Conservation (phyloP, 2,797 vertebrate genomes). For the Hyperoplus immaculatus region DNA sequence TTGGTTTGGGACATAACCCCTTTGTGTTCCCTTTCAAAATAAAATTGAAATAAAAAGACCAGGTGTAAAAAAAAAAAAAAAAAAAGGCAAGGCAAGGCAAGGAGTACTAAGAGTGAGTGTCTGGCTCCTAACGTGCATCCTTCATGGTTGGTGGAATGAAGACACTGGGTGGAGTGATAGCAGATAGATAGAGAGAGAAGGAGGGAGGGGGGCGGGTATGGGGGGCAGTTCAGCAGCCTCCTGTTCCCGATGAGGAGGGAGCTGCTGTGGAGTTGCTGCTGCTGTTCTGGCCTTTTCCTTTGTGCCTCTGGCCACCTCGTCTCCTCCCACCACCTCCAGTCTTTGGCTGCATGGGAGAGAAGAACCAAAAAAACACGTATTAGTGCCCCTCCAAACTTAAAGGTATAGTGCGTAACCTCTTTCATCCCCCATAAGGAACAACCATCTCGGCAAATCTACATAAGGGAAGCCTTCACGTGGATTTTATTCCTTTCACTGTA, state of each 20-base stretch:
- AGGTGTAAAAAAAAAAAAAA: constrained; percentile 5
- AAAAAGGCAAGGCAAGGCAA: constrained; percentile 50
- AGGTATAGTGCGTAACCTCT: neutral
- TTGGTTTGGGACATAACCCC: constrained; percentile 22
- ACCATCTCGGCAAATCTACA: too few species aligned
- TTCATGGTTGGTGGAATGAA: constrained; percentile 62
- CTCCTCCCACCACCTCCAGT: constrained; percentile 85
- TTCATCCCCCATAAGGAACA: too few species aligned
- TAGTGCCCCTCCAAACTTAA: neutral
- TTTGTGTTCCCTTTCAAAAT: constrained; percentile 46
- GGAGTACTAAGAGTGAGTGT: constrained; percentile 46
- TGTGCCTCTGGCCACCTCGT: constrained; percentile 87
- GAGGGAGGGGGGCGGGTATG: constrained; percentile 1
- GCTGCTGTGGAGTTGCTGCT: constrained; percentile 68
- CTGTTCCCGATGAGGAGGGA: constrained; percentile 74
- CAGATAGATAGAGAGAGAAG: neutral
- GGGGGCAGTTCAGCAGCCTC: constrained; percentile 73
- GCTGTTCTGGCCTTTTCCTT: constrained; percentile 84
- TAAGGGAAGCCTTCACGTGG: too few species aligned
- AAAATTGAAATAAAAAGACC: constrained; percentile 5
- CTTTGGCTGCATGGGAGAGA: constrained; percentile 78
- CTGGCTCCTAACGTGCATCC: constrained; percentile 42
- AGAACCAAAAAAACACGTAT: neutral
- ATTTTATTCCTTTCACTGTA: too few species aligned
- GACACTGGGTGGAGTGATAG: constrained; percentile 66